Percentiles rank a stretch among this genome's conserved stretches.
Conservation (phyloP, 1,140 invertebrate genomes). For the Campoletis sonorensis region DNA sequence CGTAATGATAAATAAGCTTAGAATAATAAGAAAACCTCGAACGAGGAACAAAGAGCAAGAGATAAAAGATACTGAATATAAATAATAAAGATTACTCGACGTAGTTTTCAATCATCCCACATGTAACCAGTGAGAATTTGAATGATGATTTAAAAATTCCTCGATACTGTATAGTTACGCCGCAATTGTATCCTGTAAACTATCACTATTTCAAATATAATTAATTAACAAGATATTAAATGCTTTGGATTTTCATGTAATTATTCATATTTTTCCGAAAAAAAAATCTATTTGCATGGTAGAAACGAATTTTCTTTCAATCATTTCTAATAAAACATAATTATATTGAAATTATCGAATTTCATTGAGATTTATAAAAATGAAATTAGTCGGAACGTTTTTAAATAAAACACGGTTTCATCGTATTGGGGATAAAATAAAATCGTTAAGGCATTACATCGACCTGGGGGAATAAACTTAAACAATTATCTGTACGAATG, state of each 20-base stretch:
- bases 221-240: slow-evolving; percentile 48
- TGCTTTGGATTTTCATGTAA: background rate
- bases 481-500: too few relatives aligned
- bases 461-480: too few relatives aligned
- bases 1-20: background rate
- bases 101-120: slow-evolving; percentile 58
- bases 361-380: too few relatives aligned
- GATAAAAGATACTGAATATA: slow-evolving; percentile 44
- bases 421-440: too few relatives aligned
- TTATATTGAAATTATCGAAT: too few relatives aligned
- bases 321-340: too few relatives aligned
- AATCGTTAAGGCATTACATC: too few relatives aligned
- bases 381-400: too few relatives aligned
- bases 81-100: slow-evolving; percentile 48
- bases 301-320: background rate
- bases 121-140: slow-evolving; percentile 46
- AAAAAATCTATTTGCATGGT: background rate
- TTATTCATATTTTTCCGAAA: background rate
- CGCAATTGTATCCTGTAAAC: slow-evolving; percentile 68
- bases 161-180: slow-evolving; percentile 59
- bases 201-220: slow-evolving; percentile 68
- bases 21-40: background rate
- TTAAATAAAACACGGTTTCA: too few relatives aligned
- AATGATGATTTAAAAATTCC: slow-evolving; percentile 46
- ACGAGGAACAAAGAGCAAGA: slow-evolving; percentile 24